Percentiles rank a stretch among this genome's conserved stretches.
phyloP scores from a whole-genome alignment of 2,113 vertebrate genomes.

The Haemorhous mexicanus region DNA sequence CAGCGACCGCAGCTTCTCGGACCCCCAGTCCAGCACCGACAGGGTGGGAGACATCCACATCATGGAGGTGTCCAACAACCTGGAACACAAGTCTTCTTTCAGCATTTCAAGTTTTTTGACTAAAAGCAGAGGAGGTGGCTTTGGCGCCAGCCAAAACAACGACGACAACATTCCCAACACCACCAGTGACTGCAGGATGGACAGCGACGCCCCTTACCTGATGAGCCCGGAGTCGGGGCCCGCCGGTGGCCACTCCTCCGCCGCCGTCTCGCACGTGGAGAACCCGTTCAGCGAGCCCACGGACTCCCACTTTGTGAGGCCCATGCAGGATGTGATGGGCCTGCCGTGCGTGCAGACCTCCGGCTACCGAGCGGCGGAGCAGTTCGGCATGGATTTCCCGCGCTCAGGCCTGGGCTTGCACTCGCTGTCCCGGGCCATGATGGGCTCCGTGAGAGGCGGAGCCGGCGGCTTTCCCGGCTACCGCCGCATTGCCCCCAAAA shows the following conservation, averaged over 20 bases:
- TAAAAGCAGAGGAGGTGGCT: slow-evolving; percentile 77
- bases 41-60: slow-evolving; percentile 83
- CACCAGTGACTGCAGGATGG: slow-evolving; percentile 85
- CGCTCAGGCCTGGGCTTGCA: slow-evolving; percentile 86
- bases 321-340: slow-evolving; percentile 84
- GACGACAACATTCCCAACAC: slow-evolving; percentile 90
- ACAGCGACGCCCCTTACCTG: slow-evolving; percentile 80
- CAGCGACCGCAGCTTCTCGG: slow-evolving; percentile 91
- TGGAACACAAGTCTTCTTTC: slow-evolving; percentile 84
- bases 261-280: slow-evolving; percentile 75
- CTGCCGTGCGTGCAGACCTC: slow-evolving; percentile 75
- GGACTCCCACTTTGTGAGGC: slow-evolving; percentile 85
- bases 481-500: slow-evolving; percentile 93
- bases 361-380: slow-evolving; percentile 76
- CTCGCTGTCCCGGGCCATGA: slow-evolving; percentile 80
- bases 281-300: slow-evolving; percentile 78
- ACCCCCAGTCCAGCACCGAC: slow-evolving; percentile 87
- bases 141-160: slow-evolving; percentile 61
- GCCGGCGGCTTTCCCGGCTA: slow-evolving; percentile 83
- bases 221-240: slow-evolving; percentile 80
- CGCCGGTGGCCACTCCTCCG: slow-evolving; percentile 65
- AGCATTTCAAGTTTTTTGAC: slow-evolving; percentile 87
- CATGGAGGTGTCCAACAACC: slow-evolving; percentile 78
- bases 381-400: slow-evolving; percentile 88
- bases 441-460: slow-evolving; percentile 76